Base-by-base conservation (phyloP, 2,888 invertebrate species). In the Campoletis raptor region DNA sequence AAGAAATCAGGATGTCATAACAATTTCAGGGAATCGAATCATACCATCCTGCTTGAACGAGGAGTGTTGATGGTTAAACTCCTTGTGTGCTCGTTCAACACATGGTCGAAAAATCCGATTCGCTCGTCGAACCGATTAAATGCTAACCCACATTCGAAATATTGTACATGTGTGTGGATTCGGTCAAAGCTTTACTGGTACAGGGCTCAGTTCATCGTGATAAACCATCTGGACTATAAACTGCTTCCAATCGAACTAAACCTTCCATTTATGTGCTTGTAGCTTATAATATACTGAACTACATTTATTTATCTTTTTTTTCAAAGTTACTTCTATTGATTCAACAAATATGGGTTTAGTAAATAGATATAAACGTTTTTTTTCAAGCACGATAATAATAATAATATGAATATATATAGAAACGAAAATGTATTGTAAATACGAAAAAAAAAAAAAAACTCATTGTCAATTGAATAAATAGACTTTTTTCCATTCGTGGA, bases 171-270 rank as follows among this genome's bases (percentile, higher is more conserved):
- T 69, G 42, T 45, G 67, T 67, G 67, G 45, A 57, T 77, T 76
- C 52, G 36, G 78, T 36, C 54, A 78, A 67, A 45, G 77, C 8
- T 52, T 54, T 40, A 24, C 42, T 42, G 74, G 30, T n/a, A 42
- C 57, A 61, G 21, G 36, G 78, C 54, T 67, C 79, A 80, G 76
- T 88, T 86, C 89, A 88, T 88, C 83, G 86, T 83, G 88, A 83
- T 40, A 87, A 88, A 83, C 90, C 91, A 92, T 91, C 90, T 91
- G 92, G 91, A 80, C 88, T 89, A 88, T 89, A 90, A 91, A 89
- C 90, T 88, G 85, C 88, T 88, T 87, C 80, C 69, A 70, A 85
- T 87, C 85, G 61, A 76, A 66, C 82, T 69, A 87, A 87, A 89
- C 80, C 74, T 83, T 77, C 83, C 89, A 87, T 88, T 87, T 88